phyloP scores from a whole-genome alignment of 2,888 invertebrate species.

The Leptura quadrifasciata region DNA sequence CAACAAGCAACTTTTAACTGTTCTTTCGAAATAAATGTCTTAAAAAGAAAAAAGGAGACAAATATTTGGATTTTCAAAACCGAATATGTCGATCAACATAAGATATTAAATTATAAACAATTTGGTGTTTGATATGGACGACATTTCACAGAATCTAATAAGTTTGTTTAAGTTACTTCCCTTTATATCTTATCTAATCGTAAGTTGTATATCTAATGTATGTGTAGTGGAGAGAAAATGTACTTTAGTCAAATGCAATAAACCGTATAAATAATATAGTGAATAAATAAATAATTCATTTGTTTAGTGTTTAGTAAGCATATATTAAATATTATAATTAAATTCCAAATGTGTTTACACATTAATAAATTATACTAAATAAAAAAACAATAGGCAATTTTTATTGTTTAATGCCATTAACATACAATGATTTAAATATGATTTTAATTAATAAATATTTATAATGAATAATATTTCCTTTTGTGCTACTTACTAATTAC shows the following conservation, averaged over 20 bases:
- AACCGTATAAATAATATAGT: conserved; percentile 26
- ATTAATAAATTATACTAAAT: conserved; percentile 56
- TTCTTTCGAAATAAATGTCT: no score
- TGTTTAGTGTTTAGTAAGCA: conserved; percentile 37
- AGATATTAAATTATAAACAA: no score
- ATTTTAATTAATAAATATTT: conserved; percentile 55
- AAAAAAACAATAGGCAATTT: conserved; percentile 55
- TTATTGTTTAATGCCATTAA: conserved; percentile 53
- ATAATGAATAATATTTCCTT: conserved; percentile 49
- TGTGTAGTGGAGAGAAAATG: conserved; percentile 9
- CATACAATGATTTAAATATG: conserved; percentile 55
- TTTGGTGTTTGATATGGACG: no score
- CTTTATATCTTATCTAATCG: not conserved
- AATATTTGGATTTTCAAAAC: no score
- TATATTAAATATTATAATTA: conserved; percentile 50
- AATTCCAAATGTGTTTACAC: conserved; percentile 53
- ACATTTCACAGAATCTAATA: no score
- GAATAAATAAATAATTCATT: conserved; percentile 42
- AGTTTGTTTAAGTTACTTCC: no score
- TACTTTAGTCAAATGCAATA: conserved; percentile 14
- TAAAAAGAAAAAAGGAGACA: no score
- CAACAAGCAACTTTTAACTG: no score
- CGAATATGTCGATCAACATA: no score
- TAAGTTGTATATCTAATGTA: conserved; percentile 14
- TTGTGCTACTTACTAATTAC: conserved; percentile 47